Conservation (phyloP, 2,888 invertebrate genomes). For the Apotomis betuletana region DNA sequence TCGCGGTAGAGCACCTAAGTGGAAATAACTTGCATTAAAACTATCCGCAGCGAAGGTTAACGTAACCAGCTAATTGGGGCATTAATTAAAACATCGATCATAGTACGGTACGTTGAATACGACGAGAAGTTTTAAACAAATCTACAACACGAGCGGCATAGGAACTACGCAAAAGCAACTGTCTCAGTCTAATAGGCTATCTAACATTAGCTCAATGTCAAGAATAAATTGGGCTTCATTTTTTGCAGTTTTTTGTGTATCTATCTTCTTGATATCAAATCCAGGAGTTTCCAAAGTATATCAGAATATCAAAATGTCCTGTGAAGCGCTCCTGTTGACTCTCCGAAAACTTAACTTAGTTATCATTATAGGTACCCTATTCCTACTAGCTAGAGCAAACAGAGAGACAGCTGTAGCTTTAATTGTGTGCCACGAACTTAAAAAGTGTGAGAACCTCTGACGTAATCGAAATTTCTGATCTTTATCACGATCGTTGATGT, state of each 20-base stretch:
- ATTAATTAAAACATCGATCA: slow-evolving; percentile 61
- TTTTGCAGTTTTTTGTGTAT: slow-evolving; percentile 4
- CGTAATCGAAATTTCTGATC: slow-evolving; percentile 27
- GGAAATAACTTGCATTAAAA: slow-evolving; percentile 46
- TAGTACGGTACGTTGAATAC: slow-evolving; percentile 42
- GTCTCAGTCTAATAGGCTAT: not conserved
- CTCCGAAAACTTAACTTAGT: too few species aligned
- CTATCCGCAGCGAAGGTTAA: slow-evolving; percentile 46
- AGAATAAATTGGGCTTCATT: not conserved
- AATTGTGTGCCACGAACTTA: too few species aligned
- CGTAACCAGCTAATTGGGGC: slow-evolving; percentile 57
- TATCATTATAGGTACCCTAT: too few species aligned
- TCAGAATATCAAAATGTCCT: too few species aligned
- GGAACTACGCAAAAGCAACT: slow-evolving; percentile 3
- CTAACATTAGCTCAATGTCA: slow-evolving; percentile 35
- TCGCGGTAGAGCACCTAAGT: slow-evolving; percentile 24
- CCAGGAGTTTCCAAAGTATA: too few species aligned
- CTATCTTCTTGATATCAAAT: not conserved
- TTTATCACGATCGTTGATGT: slow-evolving; percentile 24
- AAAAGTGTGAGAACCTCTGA: slow-evolving; percentile 1
- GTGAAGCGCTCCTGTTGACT: too few species aligned
- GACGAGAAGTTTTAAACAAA: not conserved
- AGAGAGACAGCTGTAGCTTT: too few species aligned
- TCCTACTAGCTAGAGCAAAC: too few species aligned
- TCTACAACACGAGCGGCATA: not conserved